Conservation (phyloP, 1,140 invertebrate genomes). For the Dermatophagoides farinae region DNA sequence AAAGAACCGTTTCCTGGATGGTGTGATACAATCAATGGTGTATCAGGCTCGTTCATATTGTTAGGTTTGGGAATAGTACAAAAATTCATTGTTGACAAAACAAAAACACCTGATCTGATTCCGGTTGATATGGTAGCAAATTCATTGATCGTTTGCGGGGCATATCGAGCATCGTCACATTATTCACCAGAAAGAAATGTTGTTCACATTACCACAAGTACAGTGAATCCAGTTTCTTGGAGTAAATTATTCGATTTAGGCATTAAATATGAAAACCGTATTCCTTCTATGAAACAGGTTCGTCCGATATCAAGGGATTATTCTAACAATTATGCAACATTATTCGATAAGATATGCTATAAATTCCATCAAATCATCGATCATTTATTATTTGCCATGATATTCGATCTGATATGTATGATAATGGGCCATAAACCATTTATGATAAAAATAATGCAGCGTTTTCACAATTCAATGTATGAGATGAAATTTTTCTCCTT, state of each 20-base stretch:
- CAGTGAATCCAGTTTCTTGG: constrained; percentile 41
- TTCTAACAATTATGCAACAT: background rate
- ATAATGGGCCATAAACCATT: background rate
- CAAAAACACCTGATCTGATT: constrained; percentile 68
- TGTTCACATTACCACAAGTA: constrained; percentile 71
- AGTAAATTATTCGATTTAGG: background rate
- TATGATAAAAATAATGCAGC: constrained; percentile 2
- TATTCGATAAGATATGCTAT: background rate
- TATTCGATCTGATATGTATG: constrained; percentile 9
- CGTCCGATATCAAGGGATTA: background rate
- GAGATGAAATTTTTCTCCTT: constrained; percentile 53
- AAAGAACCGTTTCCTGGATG: constrained; percentile 63
- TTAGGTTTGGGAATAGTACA: constrained; percentile 66
- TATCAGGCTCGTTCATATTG: constrained; percentile 80
- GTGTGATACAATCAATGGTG: constrained; percentile 89
- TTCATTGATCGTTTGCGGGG: constrained; percentile 53
- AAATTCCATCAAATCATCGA: background rate
- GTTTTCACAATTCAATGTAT: constrained; percentile 23
- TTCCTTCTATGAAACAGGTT: background rate
- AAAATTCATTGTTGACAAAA: constrained; percentile 39
- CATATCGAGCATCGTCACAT: constrained; percentile 36
- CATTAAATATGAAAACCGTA: too few species aligned
- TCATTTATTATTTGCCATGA: constrained; percentile 8
- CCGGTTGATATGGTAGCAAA: constrained; percentile 81
- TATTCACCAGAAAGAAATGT: constrained; percentile 41